phyloP scores from a whole-genome alignment of 2,797 vertebrate species.

The Nannoperca obscura region DNA sequence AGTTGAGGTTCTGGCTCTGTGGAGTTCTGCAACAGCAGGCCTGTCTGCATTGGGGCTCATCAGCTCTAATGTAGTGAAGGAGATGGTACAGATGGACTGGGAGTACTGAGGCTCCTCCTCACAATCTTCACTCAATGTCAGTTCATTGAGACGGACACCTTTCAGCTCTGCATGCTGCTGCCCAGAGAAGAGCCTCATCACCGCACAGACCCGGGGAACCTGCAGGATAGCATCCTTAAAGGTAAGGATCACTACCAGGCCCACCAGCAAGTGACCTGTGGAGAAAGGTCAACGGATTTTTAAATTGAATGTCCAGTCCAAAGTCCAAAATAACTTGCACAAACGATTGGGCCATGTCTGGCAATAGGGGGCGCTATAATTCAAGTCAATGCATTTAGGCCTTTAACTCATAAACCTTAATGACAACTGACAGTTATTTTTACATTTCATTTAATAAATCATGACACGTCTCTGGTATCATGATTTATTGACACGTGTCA shows the following conservation, averaged over 20 bases:
- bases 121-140: slow-evolving; percentile 42
- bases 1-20: background rate
- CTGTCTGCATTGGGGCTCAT: background rate
- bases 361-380: no score
- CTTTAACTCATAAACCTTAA: no score
- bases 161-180: slow-evolving; percentile 53
- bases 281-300: background rate
- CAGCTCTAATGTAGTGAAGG: slow-evolving; percentile 46
- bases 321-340: no score
- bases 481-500: no score
- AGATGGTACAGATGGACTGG: slow-evolving; percentile 71
- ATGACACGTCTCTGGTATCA: no score
- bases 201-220: slow-evolving; percentile 75
- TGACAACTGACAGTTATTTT: no score
- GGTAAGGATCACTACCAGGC: slow-evolving; percentile 83
- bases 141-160: slow-evolving; percentile 53
- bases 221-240: slow-evolving; percentile 79
- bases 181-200: slow-evolving; percentile 73
- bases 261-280: slow-evolving; percentile 86
- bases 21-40: background rate
- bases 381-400: no score
- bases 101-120: slow-evolving; percentile 59
- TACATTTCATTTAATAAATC: no score
- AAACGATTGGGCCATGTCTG: no score
- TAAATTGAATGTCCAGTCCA: background rate